Evolutionary conservation across 1,140 invertebrate genomes (phyloP).

Genomic region (Camponotus vicinus): DNA sequence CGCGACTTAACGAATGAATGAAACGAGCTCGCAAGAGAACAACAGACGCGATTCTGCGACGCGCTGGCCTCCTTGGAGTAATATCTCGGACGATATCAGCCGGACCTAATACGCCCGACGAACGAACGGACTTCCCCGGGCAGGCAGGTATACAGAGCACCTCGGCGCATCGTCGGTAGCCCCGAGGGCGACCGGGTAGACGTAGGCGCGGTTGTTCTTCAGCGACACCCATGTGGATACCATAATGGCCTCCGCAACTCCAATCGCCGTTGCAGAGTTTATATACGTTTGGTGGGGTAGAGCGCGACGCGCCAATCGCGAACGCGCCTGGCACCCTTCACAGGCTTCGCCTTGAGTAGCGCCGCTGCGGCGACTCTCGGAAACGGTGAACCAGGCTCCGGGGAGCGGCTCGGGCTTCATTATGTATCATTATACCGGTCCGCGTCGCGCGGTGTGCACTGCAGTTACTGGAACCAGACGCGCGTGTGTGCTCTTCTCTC

Average conservation of each 20-base stretch:
- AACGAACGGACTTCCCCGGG: conserved; percentile 63
- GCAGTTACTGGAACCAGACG: conserved; percentile 83
- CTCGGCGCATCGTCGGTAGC: conserved; percentile 61
- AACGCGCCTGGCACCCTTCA: conserved; percentile 42
- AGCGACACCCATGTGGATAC: conserved; percentile 77
- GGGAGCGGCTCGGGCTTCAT: conserved; percentile 86
- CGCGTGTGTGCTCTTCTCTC: conserved; percentile 82
- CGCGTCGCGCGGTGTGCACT: conserved; percentile 86
- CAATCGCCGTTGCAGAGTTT: conserved; percentile 71
- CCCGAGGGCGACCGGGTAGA: conserved; percentile 67
- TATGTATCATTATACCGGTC: conserved; percentile 87
- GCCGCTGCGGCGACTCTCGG: conserved; percentile 76
- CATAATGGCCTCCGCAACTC: conserved; percentile 83
- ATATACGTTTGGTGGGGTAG: conserved; percentile 49
- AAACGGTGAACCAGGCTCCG: conserved; percentile 78
- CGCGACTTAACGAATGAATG: conserved; percentile 27
- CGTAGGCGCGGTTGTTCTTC: conserved; percentile 36
- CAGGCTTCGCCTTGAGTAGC: conserved; percentile 73
- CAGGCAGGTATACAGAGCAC: conserved; percentile 70
- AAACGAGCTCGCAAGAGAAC: background rate
- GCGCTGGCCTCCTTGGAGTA: conserved; percentile 33
- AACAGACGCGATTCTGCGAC: conserved; percentile 16
- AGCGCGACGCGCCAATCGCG: conserved; percentile 71
- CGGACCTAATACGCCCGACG: conserved; percentile 64
- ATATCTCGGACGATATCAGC: conserved; percentile 64